A percentile compares a stretch with the other conserved stretches of the same genome.
Conservation (phyloP, 2,113 vertebrate species). For the Okapia johnstoni region DNA sequence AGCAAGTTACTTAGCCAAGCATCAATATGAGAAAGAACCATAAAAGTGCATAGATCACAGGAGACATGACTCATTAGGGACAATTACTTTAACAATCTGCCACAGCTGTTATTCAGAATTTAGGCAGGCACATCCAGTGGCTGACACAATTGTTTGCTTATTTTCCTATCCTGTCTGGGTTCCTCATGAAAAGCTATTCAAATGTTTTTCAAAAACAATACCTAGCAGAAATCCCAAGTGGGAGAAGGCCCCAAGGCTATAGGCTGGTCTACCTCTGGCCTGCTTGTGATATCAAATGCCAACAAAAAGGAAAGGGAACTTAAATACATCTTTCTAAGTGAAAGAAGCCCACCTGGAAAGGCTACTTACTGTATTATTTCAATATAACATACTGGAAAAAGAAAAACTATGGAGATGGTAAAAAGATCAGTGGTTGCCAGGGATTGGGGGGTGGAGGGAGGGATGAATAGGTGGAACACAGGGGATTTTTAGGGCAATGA, state of each 20-base stretch:
- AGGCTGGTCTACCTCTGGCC: constrained; percentile 5
- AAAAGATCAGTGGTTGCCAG: neutral
- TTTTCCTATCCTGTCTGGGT: constrained; percentile 25
- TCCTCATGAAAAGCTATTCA: constrained; percentile 26
- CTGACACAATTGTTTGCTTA: constrained; percentile 23
- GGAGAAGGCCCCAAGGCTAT: neutral
- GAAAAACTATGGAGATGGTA: neutral
- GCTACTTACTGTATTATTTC: neutral
- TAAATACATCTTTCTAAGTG: neutral
- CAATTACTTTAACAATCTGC: constrained; percentile 48
- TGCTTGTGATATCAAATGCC: constrained; percentile 2
- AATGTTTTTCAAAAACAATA: constrained; percentile 38
- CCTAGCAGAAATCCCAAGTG: neutral
- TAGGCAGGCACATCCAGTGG: neutral
- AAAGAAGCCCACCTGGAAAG: neutral
- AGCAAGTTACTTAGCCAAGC: neutral
- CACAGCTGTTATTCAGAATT: constrained; percentile 43
- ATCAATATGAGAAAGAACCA: neutral
- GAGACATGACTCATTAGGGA: constrained; percentile 39
- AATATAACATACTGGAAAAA: neutral
- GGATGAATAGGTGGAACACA: neutral
- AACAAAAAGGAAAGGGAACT: neutral
- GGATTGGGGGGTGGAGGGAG: neutral
- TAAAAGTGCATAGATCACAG: constrained; percentile 24
- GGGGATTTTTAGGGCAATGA: neutral